A percentile compares a stretch with the other conserved stretches of the same genome.
Evolutionary conservation across 2,797 vertebrate species (phyloP).

Genomic region (Cynodonichthys magdalenae): DNA sequence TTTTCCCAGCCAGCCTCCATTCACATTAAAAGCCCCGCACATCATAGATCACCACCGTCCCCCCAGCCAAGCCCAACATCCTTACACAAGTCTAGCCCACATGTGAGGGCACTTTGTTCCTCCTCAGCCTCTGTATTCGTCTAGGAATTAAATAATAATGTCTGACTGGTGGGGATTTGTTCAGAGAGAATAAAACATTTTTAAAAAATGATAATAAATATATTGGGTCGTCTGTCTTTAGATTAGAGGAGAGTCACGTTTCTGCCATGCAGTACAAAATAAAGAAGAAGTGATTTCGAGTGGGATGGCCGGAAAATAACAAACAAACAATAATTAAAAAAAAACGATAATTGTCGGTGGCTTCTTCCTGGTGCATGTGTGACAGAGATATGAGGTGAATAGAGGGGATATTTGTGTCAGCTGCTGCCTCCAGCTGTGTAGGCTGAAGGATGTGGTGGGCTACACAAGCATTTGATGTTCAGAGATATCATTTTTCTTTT

Average conservation of each 20-base stretch:
- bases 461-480: conserved; percentile 49
- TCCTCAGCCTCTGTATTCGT: background rate
- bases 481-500: conserved; percentile 39
- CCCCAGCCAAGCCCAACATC: conserved; percentile 43
- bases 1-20: conserved; percentile 74
- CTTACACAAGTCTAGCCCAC: conserved; percentile 51
- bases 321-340: no score
- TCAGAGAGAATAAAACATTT: conserved; percentile 30
- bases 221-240: conserved; percentile 57
- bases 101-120: conserved; percentile 70
- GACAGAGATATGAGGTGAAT: conserved; percentile 40
- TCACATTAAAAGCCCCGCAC: conserved; percentile 78
- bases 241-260: conserved; percentile 61
- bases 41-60: conserved; percentile 75
- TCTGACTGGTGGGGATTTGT: conserved; percentile 30
- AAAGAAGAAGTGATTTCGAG: conserved; percentile 34
- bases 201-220: conserved; percentile 66
- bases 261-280: conserved; percentile 34
- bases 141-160: conserved; percentile 16
- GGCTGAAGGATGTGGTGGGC: conserved; percentile 53
- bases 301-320: conserved; percentile 26
- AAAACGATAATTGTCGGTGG: conserved; percentile 46
- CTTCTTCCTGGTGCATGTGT: conserved; percentile 48
- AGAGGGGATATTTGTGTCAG: conserved; percentile 33
- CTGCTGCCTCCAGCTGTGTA: conserved; percentile 54